Evolutionary conservation across 2,888 invertebrate genomes (phyloP), one percentile per base, ranked within the genome.

Genomic region (Leucania comma): DNA sequence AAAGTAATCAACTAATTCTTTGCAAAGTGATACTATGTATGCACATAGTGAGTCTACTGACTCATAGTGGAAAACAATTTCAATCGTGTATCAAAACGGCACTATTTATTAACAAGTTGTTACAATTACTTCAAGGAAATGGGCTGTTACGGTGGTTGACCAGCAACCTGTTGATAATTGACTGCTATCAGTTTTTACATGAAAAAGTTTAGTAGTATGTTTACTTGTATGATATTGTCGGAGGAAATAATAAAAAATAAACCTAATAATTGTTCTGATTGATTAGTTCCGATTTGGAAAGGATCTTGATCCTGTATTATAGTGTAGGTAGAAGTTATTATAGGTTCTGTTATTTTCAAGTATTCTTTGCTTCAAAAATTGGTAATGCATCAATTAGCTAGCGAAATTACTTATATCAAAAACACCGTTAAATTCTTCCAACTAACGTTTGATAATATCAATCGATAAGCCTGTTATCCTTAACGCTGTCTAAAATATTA

Each of bases 101-200:
- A 42, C 35, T 10, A n/a, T 24, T 38, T 26, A 60, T 54, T 9
- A 56, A 42, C 70, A 59, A 64, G 78, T 59, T 64, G 58, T 64
- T 63, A 72, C 46, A 60, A 65, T 60, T 65, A 72, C 50, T 17
- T 12, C 50, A 24, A 56, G 77, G 78, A 78, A 75, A 56, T 65
- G 50, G 78, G n/a, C 48, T 60, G 72, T 75, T 76, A 53, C 77
- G 56, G 57, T 38, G 5, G 42, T n/a, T 72, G 51, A 24, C 50
- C 35, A 29, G 24, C 35, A 38, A 75, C 78, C 35, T n/a, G 59
- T 46, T 22, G 5, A 5, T 77, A 77, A 77, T 63, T 35, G 38
- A 71, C 20, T 26, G 32, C 10, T 38, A 57, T 60, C 59, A 26
- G 29, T 72, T 60, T 78, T 75, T 56, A n/a, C 26, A 29, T 48